Conservation (phyloP, 2,113 vertebrate genomes). For the Circaetus cinerascens region DNA sequence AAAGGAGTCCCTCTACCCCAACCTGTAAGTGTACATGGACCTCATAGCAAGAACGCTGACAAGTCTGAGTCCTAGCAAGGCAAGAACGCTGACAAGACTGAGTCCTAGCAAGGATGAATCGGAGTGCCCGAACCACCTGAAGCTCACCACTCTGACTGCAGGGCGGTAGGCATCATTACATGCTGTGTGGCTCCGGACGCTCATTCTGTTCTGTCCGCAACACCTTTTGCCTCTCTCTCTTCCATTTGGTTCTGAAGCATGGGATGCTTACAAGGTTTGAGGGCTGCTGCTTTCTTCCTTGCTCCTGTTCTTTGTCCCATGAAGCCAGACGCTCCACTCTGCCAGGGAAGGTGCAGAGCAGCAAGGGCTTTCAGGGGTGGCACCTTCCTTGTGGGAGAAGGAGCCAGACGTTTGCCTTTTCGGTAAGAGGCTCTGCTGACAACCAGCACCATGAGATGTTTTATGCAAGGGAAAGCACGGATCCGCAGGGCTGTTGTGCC, state of each 20-base stretch:
- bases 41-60: neutral
- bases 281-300: neutral
- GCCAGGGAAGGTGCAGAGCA: too few species aligned
- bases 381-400: too few species aligned
- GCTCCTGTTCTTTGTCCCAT: neutral
- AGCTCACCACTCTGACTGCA: neutral
- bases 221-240: neutral
- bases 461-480: too few species aligned
- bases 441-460: too few species aligned
- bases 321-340: accelerated
- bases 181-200: accelerated
- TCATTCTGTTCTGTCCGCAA: neutral
- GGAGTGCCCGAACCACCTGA: neutral
- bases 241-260: neutral
- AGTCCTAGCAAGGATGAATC: neutral
- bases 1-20: neutral
- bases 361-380: too few species aligned
- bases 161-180: neutral
- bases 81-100: neutral
- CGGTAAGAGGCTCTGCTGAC: too few species aligned
- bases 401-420: too few species aligned
- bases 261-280: neutral
- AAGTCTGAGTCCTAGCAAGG: neutral
- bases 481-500: too few species aligned
- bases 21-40: neutral